Percentiles rank a stretch among this genome's conserved stretches.
Conservation (phyloP, 2,888 invertebrate genomes). For the Eupeodes latifasciatus region DNA sequence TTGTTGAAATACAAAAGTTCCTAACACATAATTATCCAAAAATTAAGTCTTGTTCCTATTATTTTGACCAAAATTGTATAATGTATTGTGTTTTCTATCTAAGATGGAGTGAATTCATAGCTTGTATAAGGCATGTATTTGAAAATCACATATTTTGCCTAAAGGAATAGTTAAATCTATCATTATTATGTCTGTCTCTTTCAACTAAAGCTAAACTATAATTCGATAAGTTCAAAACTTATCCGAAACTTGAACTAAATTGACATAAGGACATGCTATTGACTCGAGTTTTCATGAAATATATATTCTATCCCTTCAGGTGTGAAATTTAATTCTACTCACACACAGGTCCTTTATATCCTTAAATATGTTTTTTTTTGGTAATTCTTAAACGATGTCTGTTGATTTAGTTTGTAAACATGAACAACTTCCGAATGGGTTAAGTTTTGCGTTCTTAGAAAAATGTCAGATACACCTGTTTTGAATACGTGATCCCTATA, state of each 20-base stretch:
- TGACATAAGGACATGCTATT: neutral
- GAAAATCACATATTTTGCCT: neutral
- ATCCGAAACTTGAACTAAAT: neutral
- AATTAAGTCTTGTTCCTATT: no score
- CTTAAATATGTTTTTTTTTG: neutral
- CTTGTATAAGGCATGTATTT: neutral
- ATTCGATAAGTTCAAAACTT: neutral
- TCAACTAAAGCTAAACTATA: neutral
- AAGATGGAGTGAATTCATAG: neutral
- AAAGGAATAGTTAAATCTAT: neutral
- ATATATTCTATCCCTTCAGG: constrained; percentile 4
- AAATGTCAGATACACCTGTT: constrained; percentile 60
- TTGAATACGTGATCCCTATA: constrained; percentile 59
- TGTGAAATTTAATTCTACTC: constrained; percentile 11
- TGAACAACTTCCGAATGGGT: constrained; percentile 55
- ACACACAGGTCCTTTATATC: constrained; percentile 26
- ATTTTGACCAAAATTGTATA: neutral
- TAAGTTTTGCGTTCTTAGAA: constrained; percentile 31
- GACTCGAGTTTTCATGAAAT: constrained; percentile 3
- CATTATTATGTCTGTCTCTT: neutral
- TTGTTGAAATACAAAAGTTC: no score
- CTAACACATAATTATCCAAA: no score
- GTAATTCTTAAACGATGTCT: constrained; percentile 56
- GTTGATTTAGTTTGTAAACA: constrained; percentile 56
- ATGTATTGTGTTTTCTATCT: neutral